These are phyloP conservation scores for Polyploca ridens DNA, from an alignment of 2,888 invertebrate species.

Conservation along the genomic window DNA sequence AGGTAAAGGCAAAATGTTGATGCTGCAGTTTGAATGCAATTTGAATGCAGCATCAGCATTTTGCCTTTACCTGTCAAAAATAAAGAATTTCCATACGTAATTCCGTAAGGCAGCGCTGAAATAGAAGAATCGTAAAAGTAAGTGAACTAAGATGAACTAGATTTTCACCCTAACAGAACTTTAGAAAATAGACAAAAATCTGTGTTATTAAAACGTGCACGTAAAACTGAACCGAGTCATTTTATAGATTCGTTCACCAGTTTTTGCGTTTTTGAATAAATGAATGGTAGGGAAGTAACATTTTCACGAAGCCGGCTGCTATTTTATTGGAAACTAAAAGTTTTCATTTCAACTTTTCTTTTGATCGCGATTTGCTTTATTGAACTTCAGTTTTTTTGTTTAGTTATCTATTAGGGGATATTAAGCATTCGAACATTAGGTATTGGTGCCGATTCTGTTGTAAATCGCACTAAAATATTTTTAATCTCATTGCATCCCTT, in stretches of 20 bases:
- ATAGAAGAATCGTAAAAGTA: slow-evolving; percentile 43
- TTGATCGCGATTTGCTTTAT: too few species aligned
- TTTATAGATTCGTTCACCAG: slow-evolving; percentile 57
- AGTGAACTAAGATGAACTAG: slow-evolving; percentile 34
- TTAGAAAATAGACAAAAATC: slow-evolving; percentile 56
- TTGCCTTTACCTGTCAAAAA: not conserved
- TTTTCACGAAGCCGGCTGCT: not conserved
- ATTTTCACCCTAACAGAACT: slow-evolving; percentile 47
- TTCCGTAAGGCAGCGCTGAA: slow-evolving; percentile 12
- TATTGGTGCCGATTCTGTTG: too few species aligned
- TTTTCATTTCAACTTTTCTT: not conserved
- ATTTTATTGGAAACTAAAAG: not conserved
- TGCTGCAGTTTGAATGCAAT: too few species aligned
- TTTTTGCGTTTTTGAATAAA: slow-evolving; percentile 33
- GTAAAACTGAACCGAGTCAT: slow-evolving; percentile 59
- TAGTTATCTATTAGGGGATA: too few species aligned
- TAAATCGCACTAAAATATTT: too few species aligned
- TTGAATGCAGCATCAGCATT: not conserved
- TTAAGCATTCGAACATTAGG: too few species aligned
- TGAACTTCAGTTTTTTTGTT: too few species aligned
- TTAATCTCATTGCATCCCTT: too few species aligned
- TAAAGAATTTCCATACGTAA: slow-evolving; percentile 16
- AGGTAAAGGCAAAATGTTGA: too few species aligned
- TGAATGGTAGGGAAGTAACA: not conserved
- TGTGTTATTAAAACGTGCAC: slow-evolving; percentile 69